Evolutionary conservation across 2,113 vertebrate genomes (phyloP).

Genomic region (Procavia capensis): DNA sequence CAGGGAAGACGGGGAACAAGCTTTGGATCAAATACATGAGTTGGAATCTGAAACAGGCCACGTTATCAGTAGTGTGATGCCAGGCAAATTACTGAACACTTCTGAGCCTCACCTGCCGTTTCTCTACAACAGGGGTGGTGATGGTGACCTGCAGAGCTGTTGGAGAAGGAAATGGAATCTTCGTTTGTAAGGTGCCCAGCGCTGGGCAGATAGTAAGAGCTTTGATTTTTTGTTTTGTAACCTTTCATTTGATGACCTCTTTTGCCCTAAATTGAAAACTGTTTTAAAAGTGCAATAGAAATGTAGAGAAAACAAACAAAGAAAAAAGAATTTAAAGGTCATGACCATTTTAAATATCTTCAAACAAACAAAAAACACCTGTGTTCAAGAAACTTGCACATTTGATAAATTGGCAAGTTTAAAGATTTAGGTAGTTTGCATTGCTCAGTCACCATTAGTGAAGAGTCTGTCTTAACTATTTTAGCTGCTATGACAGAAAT

Average conservation of each 20-base stretch:
- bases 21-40: no score
- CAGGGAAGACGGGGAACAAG: not conserved
- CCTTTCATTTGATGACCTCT: not conserved
- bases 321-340: slow-evolving; percentile 34
- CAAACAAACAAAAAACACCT: not conserved
- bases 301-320: slow-evolving; percentile 14
- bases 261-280: slow-evolving; percentile 32
- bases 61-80: not conserved
- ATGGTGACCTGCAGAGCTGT: not conserved
- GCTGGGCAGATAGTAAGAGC: not conserved
- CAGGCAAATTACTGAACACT: not conserved
- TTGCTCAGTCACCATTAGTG: not conserved
- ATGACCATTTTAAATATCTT: slow-evolving; percentile 28
- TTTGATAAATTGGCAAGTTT: not conserved
- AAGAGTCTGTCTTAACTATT: not conserved
- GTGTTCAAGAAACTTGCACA: slow-evolving; percentile 15
- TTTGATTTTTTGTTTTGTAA: not conserved
- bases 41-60: not conserved
- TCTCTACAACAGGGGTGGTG: not conserved
- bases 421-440: not conserved
- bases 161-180: not conserved
- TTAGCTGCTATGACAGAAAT: no score
- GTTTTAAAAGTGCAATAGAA: slow-evolving; percentile 24
- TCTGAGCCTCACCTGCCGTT: not conserved
- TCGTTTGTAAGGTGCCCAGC: not conserved